A percentile compares a stretch with the other conserved stretches of the same genome.
phyloP scores from a whole-genome alignment of 2,888 invertebrate species.

The Leucophenga montana region DNA sequence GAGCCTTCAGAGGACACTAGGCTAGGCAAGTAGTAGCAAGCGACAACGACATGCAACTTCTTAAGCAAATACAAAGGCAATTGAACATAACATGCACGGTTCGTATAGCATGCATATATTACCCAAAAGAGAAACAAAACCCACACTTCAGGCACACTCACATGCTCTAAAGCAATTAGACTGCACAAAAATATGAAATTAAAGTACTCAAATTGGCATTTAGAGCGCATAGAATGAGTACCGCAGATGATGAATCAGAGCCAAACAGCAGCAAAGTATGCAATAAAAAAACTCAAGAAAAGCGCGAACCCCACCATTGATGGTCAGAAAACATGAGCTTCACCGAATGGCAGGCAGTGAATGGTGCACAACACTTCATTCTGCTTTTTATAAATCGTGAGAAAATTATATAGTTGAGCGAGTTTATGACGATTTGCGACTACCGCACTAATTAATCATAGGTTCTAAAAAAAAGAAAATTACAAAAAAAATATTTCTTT shows the following conservation, averaged over 20 bases:
- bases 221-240: conserved; percentile 11
- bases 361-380: neutral
- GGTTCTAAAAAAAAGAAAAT: no score
- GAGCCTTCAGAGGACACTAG: no score
- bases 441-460: conserved; percentile 61
- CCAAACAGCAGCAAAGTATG: conserved; percentile 14
- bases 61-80: conserved; percentile 13
- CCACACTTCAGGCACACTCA: neutral
- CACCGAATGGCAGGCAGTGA: neutral
- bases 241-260: neutral
- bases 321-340: conserved; percentile 55
- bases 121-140: conserved; percentile 25
- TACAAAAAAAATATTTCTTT: conserved; percentile 41
- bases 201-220: conserved; percentile 56
- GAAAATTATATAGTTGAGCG: conserved; percentile 49
- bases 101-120: conserved; percentile 2
- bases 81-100: conserved; percentile 18
- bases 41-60: conserved; percentile 15
- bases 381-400: conserved; percentile 46
- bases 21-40: no score
- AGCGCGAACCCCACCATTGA: conserved; percentile 39
- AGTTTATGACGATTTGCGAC: conserved; percentile 16
- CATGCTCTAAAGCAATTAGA: conserved; percentile 52
- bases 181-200: conserved; percentile 53
- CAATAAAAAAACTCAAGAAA: conserved; percentile 7